phyloP scores from a whole-genome alignment of 2,797 vertebrate genomes.

The Diplodus puntazzo region DNA sequence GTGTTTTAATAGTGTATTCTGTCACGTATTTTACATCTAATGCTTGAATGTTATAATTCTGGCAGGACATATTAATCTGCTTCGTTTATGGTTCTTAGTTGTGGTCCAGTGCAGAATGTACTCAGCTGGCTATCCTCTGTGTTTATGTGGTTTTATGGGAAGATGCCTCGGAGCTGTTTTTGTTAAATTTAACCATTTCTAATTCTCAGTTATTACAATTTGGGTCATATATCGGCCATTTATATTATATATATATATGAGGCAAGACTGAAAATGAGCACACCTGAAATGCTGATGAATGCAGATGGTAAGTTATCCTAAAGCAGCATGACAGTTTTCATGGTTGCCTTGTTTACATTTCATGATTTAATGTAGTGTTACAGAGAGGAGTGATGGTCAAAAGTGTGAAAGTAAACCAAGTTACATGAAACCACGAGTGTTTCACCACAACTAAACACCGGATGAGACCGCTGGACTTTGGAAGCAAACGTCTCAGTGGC shows the following conservation, averaged over 20 bases:
- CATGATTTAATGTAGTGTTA: background rate
- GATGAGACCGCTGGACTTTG: background rate
- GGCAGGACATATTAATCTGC: conserved; percentile 43
- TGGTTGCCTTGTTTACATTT: background rate
- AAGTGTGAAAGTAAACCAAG: background rate
- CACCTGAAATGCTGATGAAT: background rate
- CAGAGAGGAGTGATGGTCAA: background rate
- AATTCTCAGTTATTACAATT: conserved; percentile 3
- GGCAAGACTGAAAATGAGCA: background rate
- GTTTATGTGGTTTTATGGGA: conserved; percentile 21
- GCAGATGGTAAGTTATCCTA: background rate
- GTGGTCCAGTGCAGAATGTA: conserved; percentile 27
- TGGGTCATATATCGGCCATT: background rate
- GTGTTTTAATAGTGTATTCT: conserved; percentile 36
- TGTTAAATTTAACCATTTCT: conserved; percentile 28
- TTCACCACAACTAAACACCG: background rate
- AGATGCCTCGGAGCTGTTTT: conserved; percentile 57
- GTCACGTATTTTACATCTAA: conserved; percentile 23
- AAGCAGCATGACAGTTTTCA: no score
- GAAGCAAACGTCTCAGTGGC: background rate
- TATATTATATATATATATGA: no score
- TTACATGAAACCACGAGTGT: background rate
- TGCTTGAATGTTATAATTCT: conserved; percentile 21
- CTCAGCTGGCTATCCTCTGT: conserved; percentile 5
- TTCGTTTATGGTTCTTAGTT: conserved; percentile 31